phyloP scores from a whole-genome alignment of 2,888 invertebrate species.

The Macaria notata region DNA sequence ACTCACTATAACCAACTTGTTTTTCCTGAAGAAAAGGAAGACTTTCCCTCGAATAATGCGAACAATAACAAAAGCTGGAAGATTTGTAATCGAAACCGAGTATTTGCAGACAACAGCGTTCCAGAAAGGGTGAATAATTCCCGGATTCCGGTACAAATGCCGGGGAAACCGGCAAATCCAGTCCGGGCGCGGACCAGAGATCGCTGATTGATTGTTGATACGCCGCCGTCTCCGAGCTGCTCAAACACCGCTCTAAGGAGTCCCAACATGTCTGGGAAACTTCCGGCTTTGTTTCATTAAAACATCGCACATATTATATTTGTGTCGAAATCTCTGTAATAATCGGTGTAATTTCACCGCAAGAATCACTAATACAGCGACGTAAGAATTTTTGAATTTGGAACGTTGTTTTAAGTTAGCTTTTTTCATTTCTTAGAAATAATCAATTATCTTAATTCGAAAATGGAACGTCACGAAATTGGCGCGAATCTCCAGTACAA shows the following conservation, averaged over 20 bases:
- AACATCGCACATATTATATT: no score
- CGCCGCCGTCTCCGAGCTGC: conserved; percentile 5
- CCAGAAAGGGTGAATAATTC: conserved; percentile 72
- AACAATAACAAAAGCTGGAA: conserved; percentile 37
- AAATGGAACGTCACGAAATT: background rate
- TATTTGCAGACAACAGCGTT: conserved; percentile 42
- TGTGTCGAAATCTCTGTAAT: no score
- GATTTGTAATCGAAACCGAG: conserved; percentile 51
- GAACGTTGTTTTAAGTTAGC: no score
- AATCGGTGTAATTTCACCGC: no score
- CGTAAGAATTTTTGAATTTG: no score
- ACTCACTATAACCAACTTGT: conserved; percentile 67
- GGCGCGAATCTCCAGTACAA: conserved; percentile 21
- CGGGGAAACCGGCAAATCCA: conserved; percentile 61
- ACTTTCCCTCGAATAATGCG: conserved; percentile 24
- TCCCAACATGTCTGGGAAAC: background rate
- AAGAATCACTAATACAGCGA: no score
- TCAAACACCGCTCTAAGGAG: conserved; percentile 13
- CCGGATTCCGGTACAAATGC: conserved; percentile 53
- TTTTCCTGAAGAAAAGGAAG: conserved; percentile 44
- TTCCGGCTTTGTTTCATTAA: background rate
- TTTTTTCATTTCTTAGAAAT: no score
- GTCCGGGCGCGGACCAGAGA: conserved; percentile 48
- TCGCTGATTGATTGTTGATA: conserved; percentile 46
- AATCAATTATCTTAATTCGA: no score